A percentile compares a stretch with the other conserved stretches of the same genome.
Conservation (phyloP, 2,113 vertebrate genomes). For the Pteruthius melanotis region DNA sequence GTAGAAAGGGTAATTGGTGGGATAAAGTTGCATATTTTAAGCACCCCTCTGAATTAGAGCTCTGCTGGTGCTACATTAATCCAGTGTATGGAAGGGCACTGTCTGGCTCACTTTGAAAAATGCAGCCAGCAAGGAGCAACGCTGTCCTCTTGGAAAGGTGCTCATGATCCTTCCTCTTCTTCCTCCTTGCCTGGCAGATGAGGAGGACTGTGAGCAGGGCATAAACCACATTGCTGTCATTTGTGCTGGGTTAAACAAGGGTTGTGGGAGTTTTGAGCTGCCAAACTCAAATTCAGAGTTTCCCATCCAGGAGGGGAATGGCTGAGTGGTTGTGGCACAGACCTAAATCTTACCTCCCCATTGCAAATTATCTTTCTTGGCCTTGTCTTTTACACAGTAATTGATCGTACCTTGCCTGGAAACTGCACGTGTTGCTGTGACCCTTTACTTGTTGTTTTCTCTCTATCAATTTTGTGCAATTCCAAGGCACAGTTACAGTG, state of each 20-base stretch:
- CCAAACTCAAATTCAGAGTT: neutral
- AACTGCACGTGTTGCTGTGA: neutral
- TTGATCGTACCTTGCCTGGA: neutral
- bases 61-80: neutral
- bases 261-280: neutral
- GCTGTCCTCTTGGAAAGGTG: neutral
- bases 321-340: neutral
- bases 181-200: neutral
- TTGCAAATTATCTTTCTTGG: neutral
- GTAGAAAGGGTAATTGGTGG: neutral
- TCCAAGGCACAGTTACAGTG: neutral
- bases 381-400: neutral
- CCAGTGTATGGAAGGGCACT: fast-evolving
- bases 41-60: neutral
- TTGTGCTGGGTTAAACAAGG: neutral
- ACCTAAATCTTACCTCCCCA: neutral
- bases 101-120: neutral
- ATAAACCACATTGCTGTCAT: fast-evolving
- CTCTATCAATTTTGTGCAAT: neutral
- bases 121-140: neutral
- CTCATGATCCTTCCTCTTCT: neutral
- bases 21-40: neutral
- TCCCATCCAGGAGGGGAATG: fast-evolving
- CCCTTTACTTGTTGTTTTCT: neutral
- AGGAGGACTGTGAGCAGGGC: neutral